These are phyloP conservation scores for Neomorphus geoffroyi DNA, from an alignment of 2,797 vertebrate genomes.

Conservation along the genomic window DNA sequence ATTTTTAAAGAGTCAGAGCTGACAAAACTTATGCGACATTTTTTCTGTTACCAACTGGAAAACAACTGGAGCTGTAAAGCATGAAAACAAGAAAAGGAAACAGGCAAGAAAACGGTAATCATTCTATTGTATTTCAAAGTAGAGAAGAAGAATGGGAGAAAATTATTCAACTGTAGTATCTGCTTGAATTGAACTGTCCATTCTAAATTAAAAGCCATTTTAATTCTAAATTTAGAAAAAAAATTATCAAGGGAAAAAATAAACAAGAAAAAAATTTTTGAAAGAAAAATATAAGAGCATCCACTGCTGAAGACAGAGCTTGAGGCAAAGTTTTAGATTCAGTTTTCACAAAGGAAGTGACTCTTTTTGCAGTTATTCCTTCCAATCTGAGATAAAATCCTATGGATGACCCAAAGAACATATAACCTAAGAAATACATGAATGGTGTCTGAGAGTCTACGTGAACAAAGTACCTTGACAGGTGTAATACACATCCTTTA, in stretches of 20 bases:
- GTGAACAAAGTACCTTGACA: not conserved
- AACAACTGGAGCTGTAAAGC: not conserved
- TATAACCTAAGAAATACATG: not conserved
- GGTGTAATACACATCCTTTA: not conserved
- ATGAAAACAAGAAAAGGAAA: not conserved
- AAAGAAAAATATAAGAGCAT: not conserved
- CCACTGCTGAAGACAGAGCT: not conserved
- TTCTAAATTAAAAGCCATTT: not conserved
- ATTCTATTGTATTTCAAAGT: not conserved
- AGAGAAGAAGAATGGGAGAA: not conserved
- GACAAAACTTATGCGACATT: not conserved
- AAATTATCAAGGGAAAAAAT: not conserved
- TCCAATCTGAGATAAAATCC: not conserved
- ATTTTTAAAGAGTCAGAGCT: not conserved
- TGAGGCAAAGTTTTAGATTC: not conserved
- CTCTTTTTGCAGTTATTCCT: not conserved
- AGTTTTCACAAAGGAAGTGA: not conserved
- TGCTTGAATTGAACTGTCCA: not conserved
- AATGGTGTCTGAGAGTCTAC: not conserved
- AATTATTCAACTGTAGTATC: not conserved
- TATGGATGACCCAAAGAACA: not conserved
- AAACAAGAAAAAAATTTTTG: not conserved
- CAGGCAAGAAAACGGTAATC: not conserved
- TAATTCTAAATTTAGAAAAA: not conserved
- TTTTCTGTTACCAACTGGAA: not conserved